Conservation (phyloP, 1,140 invertebrate species). For the Trichogramma pretiosum region DNA sequence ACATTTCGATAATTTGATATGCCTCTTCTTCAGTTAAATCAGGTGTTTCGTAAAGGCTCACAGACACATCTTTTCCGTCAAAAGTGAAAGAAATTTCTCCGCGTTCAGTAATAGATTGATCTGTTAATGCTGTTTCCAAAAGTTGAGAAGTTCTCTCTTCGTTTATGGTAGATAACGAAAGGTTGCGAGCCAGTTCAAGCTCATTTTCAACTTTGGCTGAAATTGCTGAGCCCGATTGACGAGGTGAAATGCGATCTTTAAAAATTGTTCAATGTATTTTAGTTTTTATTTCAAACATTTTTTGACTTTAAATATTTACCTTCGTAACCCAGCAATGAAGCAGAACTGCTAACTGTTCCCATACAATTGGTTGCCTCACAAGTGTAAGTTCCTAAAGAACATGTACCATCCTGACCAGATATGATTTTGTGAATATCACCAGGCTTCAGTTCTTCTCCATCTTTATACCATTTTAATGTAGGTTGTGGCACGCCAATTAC, state of each 20-base stretch:
- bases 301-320: slow-evolving; percentile 49
- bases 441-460: slow-evolving; percentile 77
- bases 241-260: too few species aligned
- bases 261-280: too few species aligned
- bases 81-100: slow-evolving; percentile 82
- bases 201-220: too few species aligned
- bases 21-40: slow-evolving; percentile 87
- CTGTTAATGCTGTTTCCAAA: slow-evolving; percentile 69
- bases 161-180: slow-evolving; percentile 80
- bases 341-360: slow-evolving; percentile 80
- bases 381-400: slow-evolving; percentile 84
- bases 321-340: slow-evolving; percentile 79
- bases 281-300: too few species aligned
- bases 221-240: too few species aligned
- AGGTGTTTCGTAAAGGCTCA: slow-evolving; percentile 83
- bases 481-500: slow-evolving; percentile 88
- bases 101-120: slow-evolving; percentile 66
- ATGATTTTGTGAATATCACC: slow-evolving; percentile 87
- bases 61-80: slow-evolving; percentile 83
- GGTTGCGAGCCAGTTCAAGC: slow-evolving; percentile 58
- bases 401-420: slow-evolving; percentile 79
- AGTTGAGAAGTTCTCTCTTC: slow-evolving; percentile 83
- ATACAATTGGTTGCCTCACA: slow-evolving; percentile 90
- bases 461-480: slow-evolving; percentile 82
- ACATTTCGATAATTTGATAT: slow-evolving; percentile 85